A percentile compares a stretch with the other conserved stretches of the same genome.
Conservation (phyloP, 2,113 vertebrate genomes). For the Poeciliopsis retropinna region DNA sequence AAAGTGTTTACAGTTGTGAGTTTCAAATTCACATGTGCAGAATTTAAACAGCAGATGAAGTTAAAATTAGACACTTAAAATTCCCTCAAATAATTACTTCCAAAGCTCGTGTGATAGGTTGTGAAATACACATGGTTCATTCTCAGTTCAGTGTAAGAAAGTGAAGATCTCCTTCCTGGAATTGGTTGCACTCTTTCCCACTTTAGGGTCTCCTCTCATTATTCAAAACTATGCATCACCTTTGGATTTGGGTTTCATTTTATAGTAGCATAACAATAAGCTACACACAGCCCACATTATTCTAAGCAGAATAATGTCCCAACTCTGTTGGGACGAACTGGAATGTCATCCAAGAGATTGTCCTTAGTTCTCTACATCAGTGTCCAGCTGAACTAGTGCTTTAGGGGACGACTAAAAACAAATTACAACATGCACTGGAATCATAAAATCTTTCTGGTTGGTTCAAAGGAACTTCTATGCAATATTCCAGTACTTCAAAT, state of each 20-base stretch:
- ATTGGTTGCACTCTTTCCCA: no score
- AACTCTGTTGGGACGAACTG: conserved; percentile 1
- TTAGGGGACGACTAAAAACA: not conserved
- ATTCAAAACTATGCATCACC: no score
- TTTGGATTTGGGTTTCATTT: not conserved
- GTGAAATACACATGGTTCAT: conserved; percentile 25
- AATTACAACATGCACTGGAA: conserved; percentile 1
- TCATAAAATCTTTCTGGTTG: not conserved
- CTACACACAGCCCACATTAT: not conserved
- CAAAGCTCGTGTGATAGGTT: not conserved
- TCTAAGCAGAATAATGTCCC: not conserved
- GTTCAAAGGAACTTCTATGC: not conserved
- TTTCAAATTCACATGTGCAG: not conserved
- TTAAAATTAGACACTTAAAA: not conserved
- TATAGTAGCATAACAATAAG: not conserved
- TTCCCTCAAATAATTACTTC: conserved; percentile 1
- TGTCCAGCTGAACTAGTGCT: conserved; percentile 4
- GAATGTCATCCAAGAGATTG: not conserved
- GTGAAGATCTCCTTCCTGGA: no score
- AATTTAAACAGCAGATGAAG: not conserved
- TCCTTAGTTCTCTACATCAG: conserved; percentile 18
- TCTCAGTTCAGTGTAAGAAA: conserved; percentile 20
- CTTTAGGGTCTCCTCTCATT: no score
- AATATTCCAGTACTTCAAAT: not conserved
- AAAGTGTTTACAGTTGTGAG: no score